These are phyloP conservation scores for Acromyrmex charruanus DNA, from an alignment of 1,140 invertebrate species.

Conservation along the genomic window DNA sequence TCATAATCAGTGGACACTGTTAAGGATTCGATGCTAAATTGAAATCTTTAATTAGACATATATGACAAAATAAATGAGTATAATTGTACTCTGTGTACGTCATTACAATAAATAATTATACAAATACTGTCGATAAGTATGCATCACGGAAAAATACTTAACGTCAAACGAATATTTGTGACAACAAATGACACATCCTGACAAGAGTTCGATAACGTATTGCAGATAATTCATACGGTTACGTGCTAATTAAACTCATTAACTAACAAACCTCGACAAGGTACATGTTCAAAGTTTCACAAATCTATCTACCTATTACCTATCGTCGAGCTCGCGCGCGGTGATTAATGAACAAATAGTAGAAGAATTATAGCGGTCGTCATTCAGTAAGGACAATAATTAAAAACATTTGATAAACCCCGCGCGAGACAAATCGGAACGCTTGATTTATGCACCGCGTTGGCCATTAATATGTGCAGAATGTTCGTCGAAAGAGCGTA, in stretches of 20 bases:
- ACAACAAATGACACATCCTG: neutral
- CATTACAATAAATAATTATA: neutral
- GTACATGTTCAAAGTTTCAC: conserved; percentile 9
- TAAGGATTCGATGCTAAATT: neutral
- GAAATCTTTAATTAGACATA: neutral
- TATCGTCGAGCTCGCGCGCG: neutral
- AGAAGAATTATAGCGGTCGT: conserved; percentile 49
- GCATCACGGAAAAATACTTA: neutral
- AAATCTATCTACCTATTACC: neutral
- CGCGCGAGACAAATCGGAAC: conserved; percentile 35
- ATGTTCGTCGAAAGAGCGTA: neutral
- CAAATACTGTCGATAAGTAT: neutral
- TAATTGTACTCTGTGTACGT: neutral
- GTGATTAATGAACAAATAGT: conserved; percentile 46
- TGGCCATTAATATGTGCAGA: conserved; percentile 29
- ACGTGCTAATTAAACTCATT: conserved; percentile 30
- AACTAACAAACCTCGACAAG: conserved; percentile 46
- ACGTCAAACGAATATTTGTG: neutral
- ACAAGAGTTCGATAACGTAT: neutral
- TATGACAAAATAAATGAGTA: conserved; percentile 13
- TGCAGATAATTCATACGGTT: neutral
- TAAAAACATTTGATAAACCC: conserved; percentile 55
- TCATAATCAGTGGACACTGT: neutral
- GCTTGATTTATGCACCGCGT: conserved; percentile 29
- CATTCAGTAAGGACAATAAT: conserved; percentile 26